A percentile compares a stretch with the other conserved stretches of the same genome.
phyloP scores from a whole-genome alignment of 1,140 invertebrate genomes.

The Pogonognathellus flavescens region DNA sequence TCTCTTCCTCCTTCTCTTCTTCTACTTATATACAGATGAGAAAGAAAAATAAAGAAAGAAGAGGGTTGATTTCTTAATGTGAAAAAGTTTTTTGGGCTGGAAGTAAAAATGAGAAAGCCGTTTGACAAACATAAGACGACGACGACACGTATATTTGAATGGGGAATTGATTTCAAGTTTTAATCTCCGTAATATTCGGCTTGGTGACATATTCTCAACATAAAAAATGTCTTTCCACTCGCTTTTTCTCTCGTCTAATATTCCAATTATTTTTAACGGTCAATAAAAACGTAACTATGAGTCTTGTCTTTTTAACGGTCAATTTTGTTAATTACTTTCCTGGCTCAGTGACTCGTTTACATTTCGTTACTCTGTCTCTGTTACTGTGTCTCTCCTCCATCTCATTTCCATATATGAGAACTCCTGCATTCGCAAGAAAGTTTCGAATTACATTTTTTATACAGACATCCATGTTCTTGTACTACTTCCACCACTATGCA shows the following conservation, averaged over 20 bases:
- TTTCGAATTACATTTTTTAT: slow-evolving; percentile 17
- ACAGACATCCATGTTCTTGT: background rate
- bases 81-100: slow-evolving; percentile 4
- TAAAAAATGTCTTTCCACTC: slow-evolving; percentile 7
- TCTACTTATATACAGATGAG: too few species aligned
- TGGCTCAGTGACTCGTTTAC: background rate
- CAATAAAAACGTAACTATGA: slow-evolving; percentile 10
- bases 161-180: slow-evolving; percentile 36
- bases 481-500: too few species aligned
- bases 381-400: background rate
- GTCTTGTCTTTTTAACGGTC: slow-evolving; percentile 30
- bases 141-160: slow-evolving; percentile 33
- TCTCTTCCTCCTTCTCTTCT: background rate
- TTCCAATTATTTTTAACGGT: slow-evolving; percentile 31
- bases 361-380: background rate
- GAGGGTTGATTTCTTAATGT: slow-evolving; percentile 24
- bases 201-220: slow-evolving; percentile 11
- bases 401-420: background rate
- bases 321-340: slow-evolving; percentile 15
- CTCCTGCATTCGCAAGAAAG: slow-evolving; percentile 1
- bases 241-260: background rate
- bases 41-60: background rate
- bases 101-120: slow-evolving; percentile 1
- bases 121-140: slow-evolving; percentile 33
- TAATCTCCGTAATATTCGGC: slow-evolving; percentile 30